Conservation (phyloP, 2,797 vertebrate genomes). For the Helicolenus hilgendorfi region DNA sequence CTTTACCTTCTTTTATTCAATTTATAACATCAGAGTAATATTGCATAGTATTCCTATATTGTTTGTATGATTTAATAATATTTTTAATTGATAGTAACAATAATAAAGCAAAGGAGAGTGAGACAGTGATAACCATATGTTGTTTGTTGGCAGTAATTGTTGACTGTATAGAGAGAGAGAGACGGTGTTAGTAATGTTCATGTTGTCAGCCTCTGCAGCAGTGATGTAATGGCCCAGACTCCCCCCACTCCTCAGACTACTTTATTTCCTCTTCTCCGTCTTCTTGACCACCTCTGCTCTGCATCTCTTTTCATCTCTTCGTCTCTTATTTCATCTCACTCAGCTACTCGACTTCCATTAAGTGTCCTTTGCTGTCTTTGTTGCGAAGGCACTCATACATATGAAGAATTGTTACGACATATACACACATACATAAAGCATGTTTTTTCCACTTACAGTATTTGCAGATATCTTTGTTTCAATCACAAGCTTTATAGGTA, state of each 20-base stretch:
- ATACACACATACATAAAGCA: background rate
- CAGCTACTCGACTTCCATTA: background rate
- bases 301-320: slow-evolving; percentile 21
- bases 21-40: background rate
- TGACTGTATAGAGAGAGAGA: background rate
- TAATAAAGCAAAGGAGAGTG: background rate
- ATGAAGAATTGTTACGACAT: background rate
- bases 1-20: background rate
- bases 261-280: slow-evolving; percentile 24
- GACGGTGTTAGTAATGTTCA: slow-evolving; percentile 23
- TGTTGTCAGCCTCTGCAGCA: slow-evolving; percentile 76
- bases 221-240: slow-evolving; percentile 80
- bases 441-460: background rate
- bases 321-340: slow-evolving; percentile 19
- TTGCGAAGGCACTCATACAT: slow-evolving; percentile 1
- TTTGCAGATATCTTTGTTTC: background rate
- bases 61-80: background rate
- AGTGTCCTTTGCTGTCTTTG: background rate
- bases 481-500: background rate
- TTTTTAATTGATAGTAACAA: background rate
- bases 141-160: background rate
- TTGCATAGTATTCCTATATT: background rate
- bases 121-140: background rate
- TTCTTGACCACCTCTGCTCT: slow-evolving; percentile 32
- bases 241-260: slow-evolving; percentile 40